A percentile compares a stretch with the other conserved stretches of the same genome.
Conservation (phyloP, 2,888 invertebrate genomes). For the Drosophila ustulata region DNA sequence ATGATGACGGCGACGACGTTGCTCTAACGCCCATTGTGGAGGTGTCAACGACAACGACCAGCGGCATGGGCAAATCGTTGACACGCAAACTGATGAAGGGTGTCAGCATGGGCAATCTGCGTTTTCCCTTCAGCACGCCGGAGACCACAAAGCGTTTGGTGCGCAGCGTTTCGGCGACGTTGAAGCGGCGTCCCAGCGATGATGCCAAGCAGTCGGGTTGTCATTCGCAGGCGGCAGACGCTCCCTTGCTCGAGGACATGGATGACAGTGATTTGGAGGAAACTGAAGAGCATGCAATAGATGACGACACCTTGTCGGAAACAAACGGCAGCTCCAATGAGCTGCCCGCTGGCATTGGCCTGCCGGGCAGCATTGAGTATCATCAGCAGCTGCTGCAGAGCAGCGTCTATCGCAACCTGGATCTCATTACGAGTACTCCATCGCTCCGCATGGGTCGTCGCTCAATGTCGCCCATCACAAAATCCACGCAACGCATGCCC, state of each 20-base stretch:
- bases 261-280: conserved; percentile 68
- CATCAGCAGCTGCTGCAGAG: conserved; percentile 76
- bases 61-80: conserved; percentile 64
- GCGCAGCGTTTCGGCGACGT: conserved; percentile 74
- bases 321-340: conserved; percentile 54
- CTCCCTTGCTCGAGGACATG: conserved; percentile 61
- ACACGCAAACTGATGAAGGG: conserved; percentile 83
- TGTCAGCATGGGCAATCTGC: conserved; percentile 84
- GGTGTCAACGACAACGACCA: conserved; percentile 40
- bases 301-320: conserved; percentile 51
- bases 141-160: conserved; percentile 77
- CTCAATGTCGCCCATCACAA: conserved; percentile 95
- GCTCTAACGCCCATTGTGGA: conserved; percentile 56
- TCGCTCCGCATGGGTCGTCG: conserved; percentile 87
- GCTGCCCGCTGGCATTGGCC: conserved; percentile 44
- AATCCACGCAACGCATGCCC: conserved; percentile 93
- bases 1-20: conserved; percentile 19
- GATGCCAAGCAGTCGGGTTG: conserved; percentile 53
- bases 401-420: conserved; percentile 78
- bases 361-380: conserved; percentile 49
- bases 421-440: conserved; percentile 83
- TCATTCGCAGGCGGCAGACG: conserved; percentile 35
- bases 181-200: conserved; percentile 72
- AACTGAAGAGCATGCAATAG: conserved; percentile 9
- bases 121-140: conserved; percentile 81